These are phyloP conservation scores for Ormyrus nitidulus DNA, from an alignment of 2,888 invertebrate genomes.

Conservation along the genomic window DNA sequence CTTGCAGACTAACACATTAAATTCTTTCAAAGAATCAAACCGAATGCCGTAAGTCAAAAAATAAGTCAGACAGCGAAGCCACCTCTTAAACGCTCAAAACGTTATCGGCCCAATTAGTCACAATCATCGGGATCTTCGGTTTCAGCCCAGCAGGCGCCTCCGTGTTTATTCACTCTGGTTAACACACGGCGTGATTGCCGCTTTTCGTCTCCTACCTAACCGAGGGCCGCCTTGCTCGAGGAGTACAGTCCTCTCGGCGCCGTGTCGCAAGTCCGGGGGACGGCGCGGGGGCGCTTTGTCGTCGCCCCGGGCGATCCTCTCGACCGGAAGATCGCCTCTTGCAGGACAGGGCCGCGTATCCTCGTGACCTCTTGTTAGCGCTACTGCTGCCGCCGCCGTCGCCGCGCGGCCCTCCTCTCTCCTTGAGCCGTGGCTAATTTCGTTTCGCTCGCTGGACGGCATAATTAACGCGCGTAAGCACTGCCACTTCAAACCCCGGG, in stretches of 20 bases:
- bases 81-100: too few species aligned
- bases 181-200: slow-evolving; percentile 21
- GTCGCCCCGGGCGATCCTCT: slow-evolving; percentile 34
- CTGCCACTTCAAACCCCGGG: too few species aligned
- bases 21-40: too few species aligned
- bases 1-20: too few species aligned
- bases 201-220: slow-evolving; percentile 11
- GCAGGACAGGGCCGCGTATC: slow-evolving; percentile 2
- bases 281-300: slow-evolving; percentile 27
- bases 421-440: slow-evolving; percentile 41
- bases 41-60: too few species aligned
- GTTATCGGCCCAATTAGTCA: too few species aligned
- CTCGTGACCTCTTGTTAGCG: slow-evolving; percentile 1
- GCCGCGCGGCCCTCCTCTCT: not conserved
- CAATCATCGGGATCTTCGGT: too few species aligned
- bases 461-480: slow-evolving; percentile 30
- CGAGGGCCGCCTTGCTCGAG: not conserved
- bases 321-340: slow-evolving; percentile 48
- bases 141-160: too few species aligned
- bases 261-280: not conserved
- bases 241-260: too few species aligned
- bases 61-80: too few species aligned
- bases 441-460: slow-evolving; percentile 19
- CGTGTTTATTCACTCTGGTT: slow-evolving; percentile 18
- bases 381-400: too few species aligned